These are phyloP conservation scores for Campopleginae sp. DNA, from an alignment of 2,888 invertebrate genomes.

Conservation along the genomic window DNA sequence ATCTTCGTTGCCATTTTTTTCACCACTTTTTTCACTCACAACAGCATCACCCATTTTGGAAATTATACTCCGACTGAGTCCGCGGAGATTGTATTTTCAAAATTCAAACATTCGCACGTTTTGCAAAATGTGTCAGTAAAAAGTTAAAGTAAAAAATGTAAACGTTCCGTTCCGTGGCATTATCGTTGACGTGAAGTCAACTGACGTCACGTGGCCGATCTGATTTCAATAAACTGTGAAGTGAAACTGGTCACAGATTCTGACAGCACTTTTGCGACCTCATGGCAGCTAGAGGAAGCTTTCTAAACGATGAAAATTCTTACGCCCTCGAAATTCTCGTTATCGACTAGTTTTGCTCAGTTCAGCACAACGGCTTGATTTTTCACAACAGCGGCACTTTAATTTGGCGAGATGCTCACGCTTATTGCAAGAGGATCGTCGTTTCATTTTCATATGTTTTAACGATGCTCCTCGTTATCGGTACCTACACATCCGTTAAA, in stretches of 20 bases:
- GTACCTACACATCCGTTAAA: neutral
- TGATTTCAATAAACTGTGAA: neutral
- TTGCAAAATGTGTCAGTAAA: conserved; percentile 13
- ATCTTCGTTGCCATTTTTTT: neutral
- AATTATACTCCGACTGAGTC: conserved; percentile 5
- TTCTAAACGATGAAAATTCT: conserved; percentile 28
- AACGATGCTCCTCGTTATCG: neutral
- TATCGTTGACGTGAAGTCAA: neutral
- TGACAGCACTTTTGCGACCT: neutral
- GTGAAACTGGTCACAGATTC: conserved; percentile 47
- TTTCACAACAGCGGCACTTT: neutral
- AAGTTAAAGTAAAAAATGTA: conserved; percentile 25
- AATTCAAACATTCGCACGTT: conserved; percentile 10
- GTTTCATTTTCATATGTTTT: neutral
- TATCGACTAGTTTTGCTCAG: neutral
- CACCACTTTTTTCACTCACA: conserved; percentile 1
- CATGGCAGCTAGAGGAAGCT: conserved; percentile 22
- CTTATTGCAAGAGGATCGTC: neutral
- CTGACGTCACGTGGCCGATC: neutral
- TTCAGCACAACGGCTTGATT: neutral
- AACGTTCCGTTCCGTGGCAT: conserved; percentile 32
- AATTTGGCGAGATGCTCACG: neutral
- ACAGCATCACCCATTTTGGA: conserved; percentile 38
- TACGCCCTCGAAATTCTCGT: conserved; percentile 12
- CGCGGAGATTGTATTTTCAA: conserved; percentile 12